Evolutionary conservation across 2,113 vertebrate genomes (phyloP), one percentile per base, ranked within the genome.

Genomic region (Lathamus discolor): DNA sequence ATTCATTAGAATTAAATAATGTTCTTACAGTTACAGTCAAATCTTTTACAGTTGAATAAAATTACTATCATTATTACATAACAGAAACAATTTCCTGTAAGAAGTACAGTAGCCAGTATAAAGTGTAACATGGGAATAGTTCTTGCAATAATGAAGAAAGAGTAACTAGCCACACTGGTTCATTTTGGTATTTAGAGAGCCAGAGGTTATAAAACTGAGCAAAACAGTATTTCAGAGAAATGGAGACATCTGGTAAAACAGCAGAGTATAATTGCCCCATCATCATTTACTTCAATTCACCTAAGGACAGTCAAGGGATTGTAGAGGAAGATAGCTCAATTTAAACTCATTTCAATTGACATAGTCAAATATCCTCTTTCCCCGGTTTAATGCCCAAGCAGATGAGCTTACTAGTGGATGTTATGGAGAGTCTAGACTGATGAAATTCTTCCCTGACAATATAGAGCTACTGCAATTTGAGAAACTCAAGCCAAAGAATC

Each of bases 151-250:
- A 70, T 43, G 39, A 88, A 83, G 83, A 86, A 85, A 77, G 7
- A 54, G 15, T 74, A 89, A 43, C 43, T 67, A 78, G 23, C 25
- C 37, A 46, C 18, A 29, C 10, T 74, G 44, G 10, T 41, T 84
- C 74, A n/a, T 87, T 43, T 54, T 69, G 19, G 28, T 77, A 63
- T 90, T 91, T 93, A 48, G 31, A 67, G 46, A 90, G 19, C 7
- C 63, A 59, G 20, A 90, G 52, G 29, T 85, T 89, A 73, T 49
- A 87, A 82, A 94, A 82, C 13, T 23, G 33, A 92, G n/a, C 33
- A 85, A 89, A 92, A 85, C 13, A 64, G 29, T 68, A 69, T 93
- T 93, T 91, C 66, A 92, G 78, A 84, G 51, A 95, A 91, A 87
- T 79, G 7, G 23, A 82, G 43, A 91, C 39, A 46, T 85, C 59